Evolutionary conservation across 1,140 invertebrate species (phyloP), one percentile per base, ranked within the genome.

Genomic region (Phortica variegata): DNA sequence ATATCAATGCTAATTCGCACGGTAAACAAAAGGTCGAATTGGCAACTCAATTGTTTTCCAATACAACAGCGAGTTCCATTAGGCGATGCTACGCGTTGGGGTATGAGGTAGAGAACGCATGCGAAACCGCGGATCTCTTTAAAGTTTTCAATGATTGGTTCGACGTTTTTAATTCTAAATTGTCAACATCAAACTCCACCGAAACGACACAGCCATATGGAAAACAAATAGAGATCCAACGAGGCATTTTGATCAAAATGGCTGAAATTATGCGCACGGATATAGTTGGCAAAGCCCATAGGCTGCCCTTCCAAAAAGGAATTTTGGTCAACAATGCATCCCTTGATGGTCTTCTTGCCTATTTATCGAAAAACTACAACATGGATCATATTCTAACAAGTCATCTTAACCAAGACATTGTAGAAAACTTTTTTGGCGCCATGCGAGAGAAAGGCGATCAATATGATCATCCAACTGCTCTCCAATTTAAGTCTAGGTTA

Each of bases 341-440:
- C 13, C 6, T 34, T 34, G 32, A 34, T 13, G 32, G 9, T 15
- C n/a, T 34, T 8, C 13, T 8, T 34, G 4, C 32, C 32, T 34
- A 42, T 48, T 40, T 33, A 19, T 32, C 18, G 18, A n/a, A 41
- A 42, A 34, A 20, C 9, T 41, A 12, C 20, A 5, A 33, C 4
- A 48, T 48, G 46, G 29, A 21, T 3, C 41, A 42, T 18, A 26
- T 48, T 18, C 2, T 42, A 9, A 41, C 46, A 1, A 10, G 23
- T 20, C 16, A 38, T 2, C 16, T 48, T 0, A 48, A 48, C 19
- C 46, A 48, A 21, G 46, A 48, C 19, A 9, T 48, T 1, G 3
- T 48, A 10, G 39, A 41, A 20, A 13, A 40, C n/a, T 48, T 48
- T 34, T 41, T 42, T 47, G 38, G 46, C 4, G 17, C 39, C 15